These are phyloP conservation scores for Trichechus manatus DNA, from an alignment of 2,113 vertebrate genomes.

Conservation along the genomic window DNA sequence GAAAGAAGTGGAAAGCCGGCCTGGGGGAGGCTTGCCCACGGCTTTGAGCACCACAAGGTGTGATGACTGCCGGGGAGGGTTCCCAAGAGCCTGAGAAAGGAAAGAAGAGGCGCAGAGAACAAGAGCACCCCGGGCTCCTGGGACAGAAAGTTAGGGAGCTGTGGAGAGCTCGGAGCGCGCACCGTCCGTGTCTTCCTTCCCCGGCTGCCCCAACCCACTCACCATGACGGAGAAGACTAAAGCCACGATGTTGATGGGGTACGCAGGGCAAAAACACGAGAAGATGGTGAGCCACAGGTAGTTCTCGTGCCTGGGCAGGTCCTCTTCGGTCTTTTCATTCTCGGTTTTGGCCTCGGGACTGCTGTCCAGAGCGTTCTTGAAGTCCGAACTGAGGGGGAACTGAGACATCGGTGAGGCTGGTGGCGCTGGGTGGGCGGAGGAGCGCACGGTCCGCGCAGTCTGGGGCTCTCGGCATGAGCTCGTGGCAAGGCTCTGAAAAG, in stretches of 20 bases:
- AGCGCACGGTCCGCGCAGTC: slow-evolving; percentile 9
- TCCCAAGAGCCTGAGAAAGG: neutral
- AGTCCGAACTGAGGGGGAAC: slow-evolving; percentile 83
- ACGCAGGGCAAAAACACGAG: slow-evolving; percentile 93
- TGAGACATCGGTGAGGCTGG: slow-evolving; percentile 86
- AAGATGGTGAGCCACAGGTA: slow-evolving; percentile 92
- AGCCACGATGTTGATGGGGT: slow-evolving; percentile 93
- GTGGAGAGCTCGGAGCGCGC: neutral
- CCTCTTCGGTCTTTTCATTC: slow-evolving; percentile 85
- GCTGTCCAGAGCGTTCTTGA: slow-evolving; percentile 88
- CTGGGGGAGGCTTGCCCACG: neutral
- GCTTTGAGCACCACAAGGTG: neutral
- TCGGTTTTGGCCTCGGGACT: slow-evolving; percentile 87
- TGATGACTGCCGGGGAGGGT: neutral
- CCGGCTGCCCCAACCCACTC: slow-evolving; percentile 75
- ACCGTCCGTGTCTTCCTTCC: fast-evolving
- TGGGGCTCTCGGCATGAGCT: slow-evolving; percentile 62
- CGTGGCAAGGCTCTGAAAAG: slow-evolving; percentile 80
- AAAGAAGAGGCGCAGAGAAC: neutral
- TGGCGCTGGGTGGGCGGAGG: slow-evolving; percentile 57
- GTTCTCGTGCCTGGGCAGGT: slow-evolving; percentile 85
- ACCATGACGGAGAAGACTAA: slow-evolving; percentile 94
- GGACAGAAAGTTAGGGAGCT: neutral
- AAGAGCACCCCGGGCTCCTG: fast-evolving
- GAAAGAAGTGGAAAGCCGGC: neutral